A percentile compares a stretch with the other conserved stretches of the same genome.
Evolutionary conservation across 2,888 invertebrate genomes (phyloP).

Genomic region (Escarpia spicata): DNA sequence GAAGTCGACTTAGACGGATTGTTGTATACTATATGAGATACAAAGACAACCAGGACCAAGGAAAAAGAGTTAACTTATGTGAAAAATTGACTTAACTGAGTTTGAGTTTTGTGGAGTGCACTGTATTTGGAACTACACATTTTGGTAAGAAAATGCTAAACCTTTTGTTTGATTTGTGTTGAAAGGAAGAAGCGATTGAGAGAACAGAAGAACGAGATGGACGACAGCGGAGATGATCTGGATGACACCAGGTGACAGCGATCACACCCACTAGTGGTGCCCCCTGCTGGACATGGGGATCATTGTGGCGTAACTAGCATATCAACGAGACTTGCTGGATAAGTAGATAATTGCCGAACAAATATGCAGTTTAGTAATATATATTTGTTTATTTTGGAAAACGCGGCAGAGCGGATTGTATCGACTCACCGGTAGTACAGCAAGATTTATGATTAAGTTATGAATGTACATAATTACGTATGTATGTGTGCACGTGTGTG

Average conservation of each 20-base stretch:
- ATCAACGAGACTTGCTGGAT: not conserved
- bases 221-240: not conserved
- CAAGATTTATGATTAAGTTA: not conserved
- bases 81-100: too few species aligned
- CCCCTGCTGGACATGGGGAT: not conserved
- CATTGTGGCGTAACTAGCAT: not conserved
- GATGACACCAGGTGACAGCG: not conserved
- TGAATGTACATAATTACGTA: constrained; percentile 24
- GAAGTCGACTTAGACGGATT: too few species aligned
- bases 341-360: not conserved
- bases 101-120: too few species aligned
- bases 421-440: too few species aligned
- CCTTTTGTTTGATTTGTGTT: not conserved
- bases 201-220: not conserved
- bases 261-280: not conserved
- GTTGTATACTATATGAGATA: too few species aligned
- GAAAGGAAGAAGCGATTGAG: not conserved
- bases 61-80: too few species aligned
- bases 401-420: too few species aligned
- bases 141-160: not conserved
- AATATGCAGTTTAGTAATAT: not conserved
- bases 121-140: not conserved
- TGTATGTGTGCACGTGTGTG: constrained; percentile 29
- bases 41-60: too few species aligned
- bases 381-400: not conserved